Evolutionary conservation across 2,888 invertebrate genomes (phyloP).

Genomic region (Lymantria dispar): DNA sequence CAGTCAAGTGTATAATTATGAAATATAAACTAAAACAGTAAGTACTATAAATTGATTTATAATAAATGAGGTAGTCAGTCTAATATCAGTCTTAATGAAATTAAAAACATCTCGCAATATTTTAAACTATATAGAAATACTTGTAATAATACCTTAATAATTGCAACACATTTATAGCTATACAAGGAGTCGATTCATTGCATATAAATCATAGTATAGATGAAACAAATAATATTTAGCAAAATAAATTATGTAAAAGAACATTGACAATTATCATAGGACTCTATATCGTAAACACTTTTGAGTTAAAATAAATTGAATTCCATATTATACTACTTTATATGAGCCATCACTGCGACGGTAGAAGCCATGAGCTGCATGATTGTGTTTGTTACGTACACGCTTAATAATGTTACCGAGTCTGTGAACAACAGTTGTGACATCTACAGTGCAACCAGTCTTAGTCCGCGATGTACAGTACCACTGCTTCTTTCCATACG

Average conservation of each 20-base stretch:
- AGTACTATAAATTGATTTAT: background rate
- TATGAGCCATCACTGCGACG: conserved; percentile 65
- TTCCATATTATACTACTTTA: conserved; percentile 54
- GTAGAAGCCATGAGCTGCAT: conserved; percentile 66
- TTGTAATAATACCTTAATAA: background rate
- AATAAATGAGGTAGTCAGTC: conserved; percentile 18
- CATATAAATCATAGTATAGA: background rate
- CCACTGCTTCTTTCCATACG: conserved; percentile 75
- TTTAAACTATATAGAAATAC: no score
- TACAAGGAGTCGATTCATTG: no score
- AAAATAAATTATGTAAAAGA: background rate
- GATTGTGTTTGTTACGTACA: conserved; percentile 64
- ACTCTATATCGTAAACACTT: background rate
- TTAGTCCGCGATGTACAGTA: conserved; percentile 68
- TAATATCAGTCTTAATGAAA: conserved; percentile 9
- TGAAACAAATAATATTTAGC: background rate
- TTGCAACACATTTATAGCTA: background rate
- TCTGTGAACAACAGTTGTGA: conserved; percentile 58
- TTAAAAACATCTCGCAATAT: background rate
- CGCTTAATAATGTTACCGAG: conserved; percentile 55
- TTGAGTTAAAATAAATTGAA: background rate
- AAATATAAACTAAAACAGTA: background rate
- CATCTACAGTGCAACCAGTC: conserved; percentile 68
- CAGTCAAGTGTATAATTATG: background rate
- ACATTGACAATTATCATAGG: no score